A percentile compares a stretch with the other conserved stretches of the same genome.
Conservation (phyloP, 2,888 invertebrate genomes). For the Smittia aterrima region DNA sequence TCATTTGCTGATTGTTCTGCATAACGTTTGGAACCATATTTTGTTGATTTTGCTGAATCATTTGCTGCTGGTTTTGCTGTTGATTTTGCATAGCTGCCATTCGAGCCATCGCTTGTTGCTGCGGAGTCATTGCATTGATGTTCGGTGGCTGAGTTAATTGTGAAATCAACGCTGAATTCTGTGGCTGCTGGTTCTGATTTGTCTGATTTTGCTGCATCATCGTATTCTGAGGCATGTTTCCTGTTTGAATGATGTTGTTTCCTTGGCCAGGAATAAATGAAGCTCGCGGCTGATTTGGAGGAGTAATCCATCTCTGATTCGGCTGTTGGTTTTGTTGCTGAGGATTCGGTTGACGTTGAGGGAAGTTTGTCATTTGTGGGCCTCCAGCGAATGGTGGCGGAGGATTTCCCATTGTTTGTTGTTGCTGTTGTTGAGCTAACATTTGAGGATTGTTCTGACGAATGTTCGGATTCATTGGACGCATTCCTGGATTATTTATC, state of each 20-base stretch:
- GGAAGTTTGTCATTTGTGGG: slow-evolving; percentile 47
- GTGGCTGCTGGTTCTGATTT: slow-evolving; percentile 43
- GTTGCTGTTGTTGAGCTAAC: slow-evolving; percentile 45
- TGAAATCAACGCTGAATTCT: slow-evolving; percentile 60
- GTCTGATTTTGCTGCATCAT: slow-evolving; percentile 17
- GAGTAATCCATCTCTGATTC: slow-evolving; percentile 47
- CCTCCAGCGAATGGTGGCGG: slow-evolving; percentile 47
- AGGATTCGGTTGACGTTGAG: slow-evolving; percentile 45
- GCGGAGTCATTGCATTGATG: slow-evolving; percentile 36
- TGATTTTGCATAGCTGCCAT: slow-evolving; percentile 36
- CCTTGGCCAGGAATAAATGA: slow-evolving; percentile 45
- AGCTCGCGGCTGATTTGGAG: slow-evolving; percentile 50
- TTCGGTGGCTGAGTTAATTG: slow-evolving; percentile 54
- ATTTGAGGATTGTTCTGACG: slow-evolving; percentile 42
- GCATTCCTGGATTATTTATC: slow-evolving; percentile 8
- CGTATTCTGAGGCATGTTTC: neutral
- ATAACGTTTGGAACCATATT: neutral
- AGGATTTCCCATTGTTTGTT: slow-evolving; percentile 50
- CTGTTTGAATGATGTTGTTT: slow-evolving; percentile 42
- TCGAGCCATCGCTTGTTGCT: slow-evolving; percentile 44
- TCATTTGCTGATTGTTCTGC: neutral
- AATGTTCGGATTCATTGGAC: slow-evolving; percentile 27
- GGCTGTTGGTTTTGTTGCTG: slow-evolving; percentile 49
- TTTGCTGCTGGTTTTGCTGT: slow-evolving; percentile 21
- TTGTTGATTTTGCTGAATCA: neutral